phyloP scores from a whole-genome alignment of 2,113 vertebrate genomes.

The Lophotis ruficrista region DNA sequence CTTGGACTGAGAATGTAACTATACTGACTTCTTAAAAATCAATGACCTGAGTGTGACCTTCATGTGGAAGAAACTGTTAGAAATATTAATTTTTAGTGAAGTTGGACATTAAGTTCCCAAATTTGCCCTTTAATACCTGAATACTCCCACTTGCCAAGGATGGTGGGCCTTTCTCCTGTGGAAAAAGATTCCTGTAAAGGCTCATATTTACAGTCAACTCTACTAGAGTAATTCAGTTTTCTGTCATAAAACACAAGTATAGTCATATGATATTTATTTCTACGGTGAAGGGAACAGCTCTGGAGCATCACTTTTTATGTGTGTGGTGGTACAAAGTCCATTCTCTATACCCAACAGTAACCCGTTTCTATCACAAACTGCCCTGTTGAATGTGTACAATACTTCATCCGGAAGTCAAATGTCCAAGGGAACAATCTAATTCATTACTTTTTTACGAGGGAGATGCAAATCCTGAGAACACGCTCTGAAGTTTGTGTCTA shows the following conservation, averaged over 20 bases:
- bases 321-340: not conserved
- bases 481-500: fast-evolving
- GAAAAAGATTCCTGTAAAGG: not conserved
- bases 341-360: not conserved
- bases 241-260: not conserved
- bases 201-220: not conserved
- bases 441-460: not conserved
- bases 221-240: not conserved
- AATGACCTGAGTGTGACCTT: not conserved
- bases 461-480: not conserved
- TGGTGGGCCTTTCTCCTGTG: not conserved
- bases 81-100: not conserved
- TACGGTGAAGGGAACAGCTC: not conserved
- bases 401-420: not conserved
- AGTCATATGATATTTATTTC: not conserved
- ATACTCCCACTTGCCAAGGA: not conserved
- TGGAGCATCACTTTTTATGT: not conserved
- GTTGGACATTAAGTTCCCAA: not conserved
- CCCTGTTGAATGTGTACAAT: not conserved
- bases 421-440: not conserved
- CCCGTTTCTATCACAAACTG: not conserved
- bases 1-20: not conserved
- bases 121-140: not conserved
- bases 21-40: not conserved
- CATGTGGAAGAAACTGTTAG: not conserved